Conservation (phyloP, 2,113 vertebrate species). For the Gymnocephalus cernua region DNA sequence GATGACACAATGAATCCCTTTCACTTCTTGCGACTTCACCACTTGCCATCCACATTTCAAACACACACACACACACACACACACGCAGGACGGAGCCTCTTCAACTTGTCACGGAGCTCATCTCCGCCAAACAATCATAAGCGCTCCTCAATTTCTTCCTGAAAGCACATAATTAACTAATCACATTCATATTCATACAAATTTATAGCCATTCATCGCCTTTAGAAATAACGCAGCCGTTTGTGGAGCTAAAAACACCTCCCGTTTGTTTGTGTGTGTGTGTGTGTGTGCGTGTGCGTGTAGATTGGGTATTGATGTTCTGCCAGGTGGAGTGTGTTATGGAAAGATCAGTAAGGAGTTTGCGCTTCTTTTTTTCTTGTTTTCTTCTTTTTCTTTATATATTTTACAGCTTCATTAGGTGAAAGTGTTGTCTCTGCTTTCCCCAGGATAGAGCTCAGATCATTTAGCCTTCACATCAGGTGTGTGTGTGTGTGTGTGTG, state of each 20-base stretch:
- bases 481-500: conserved; percentile 5
- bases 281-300: conserved; percentile 39
- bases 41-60: conserved; percentile 31
- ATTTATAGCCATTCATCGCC: conserved; percentile 58
- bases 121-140: conserved; percentile 41
- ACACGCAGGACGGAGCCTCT: conserved; percentile 27
- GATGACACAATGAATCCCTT: conserved; percentile 31
- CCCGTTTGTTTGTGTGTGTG: conserved; percentile 22
- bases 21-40: conserved; percentile 34
- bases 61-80: conserved; percentile 32
- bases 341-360: conserved; percentile 61
- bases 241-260: conserved; percentile 32
- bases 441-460: conserved; percentile 10
- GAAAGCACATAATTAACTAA: conserved; percentile 78
- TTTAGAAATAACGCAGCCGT: conserved; percentile 52
- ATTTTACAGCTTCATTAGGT: conserved; percentile 61
- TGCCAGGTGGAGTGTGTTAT: conserved; percentile 68
- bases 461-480: background rate
- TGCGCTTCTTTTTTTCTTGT: conserved; percentile 32
- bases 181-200: conserved; percentile 69
- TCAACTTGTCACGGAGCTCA: conserved; percentile 7
- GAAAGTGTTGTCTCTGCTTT: conserved; percentile 31
- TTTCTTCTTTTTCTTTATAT: background rate
- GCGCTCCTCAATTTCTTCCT: conserved; percentile 57
- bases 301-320: conserved; percentile 70